A percentile compares a stretch with the other conserved stretches of the same genome.
phyloP scores from a whole-genome alignment of 2,113 vertebrate species.

The Proteles cristata region DNA sequence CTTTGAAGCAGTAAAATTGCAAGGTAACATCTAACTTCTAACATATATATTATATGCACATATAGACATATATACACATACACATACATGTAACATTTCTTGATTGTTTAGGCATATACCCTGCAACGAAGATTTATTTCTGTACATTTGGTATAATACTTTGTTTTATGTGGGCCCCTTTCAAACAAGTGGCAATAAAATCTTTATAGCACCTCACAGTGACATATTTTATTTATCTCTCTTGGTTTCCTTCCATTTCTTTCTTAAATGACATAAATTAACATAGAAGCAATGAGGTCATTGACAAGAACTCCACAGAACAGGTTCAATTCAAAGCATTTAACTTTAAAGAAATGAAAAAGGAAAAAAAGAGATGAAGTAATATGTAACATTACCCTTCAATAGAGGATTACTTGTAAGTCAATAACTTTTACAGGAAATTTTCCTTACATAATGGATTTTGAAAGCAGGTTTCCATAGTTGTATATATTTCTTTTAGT shows the following conservation, averaged over 20 bases:
- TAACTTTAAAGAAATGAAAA: neutral
- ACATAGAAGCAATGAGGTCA: slow-evolving; percentile 38
- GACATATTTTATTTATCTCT: slow-evolving; percentile 50
- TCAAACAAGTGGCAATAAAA: slow-evolving; percentile 67
- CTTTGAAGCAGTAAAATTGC: neutral
- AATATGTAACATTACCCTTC: neutral
- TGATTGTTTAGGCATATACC: neutral
- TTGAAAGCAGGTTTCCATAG: neutral
- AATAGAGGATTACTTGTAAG: neutral
- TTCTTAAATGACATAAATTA: slow-evolving; percentile 46
- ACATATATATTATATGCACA: neutral
- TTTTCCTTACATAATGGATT: neutral
- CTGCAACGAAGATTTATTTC: slow-evolving; percentile 56
- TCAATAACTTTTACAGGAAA: neutral
- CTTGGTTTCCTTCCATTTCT: slow-evolving; percentile 44
- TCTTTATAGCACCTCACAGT: slow-evolving; percentile 31
- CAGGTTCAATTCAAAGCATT: neutral
- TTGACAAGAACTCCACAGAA: neutral
- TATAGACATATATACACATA: neutral
- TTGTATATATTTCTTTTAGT: neutral
- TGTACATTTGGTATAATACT: slow-evolving; percentile 18
- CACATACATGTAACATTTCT: neutral
- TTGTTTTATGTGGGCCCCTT: slow-evolving; percentile 55
- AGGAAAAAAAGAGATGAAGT: neutral
- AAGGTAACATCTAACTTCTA: neutral